Evolutionary conservation across 2,113 vertebrate genomes (phyloP).

Genomic region (Grantiella picta): DNA sequence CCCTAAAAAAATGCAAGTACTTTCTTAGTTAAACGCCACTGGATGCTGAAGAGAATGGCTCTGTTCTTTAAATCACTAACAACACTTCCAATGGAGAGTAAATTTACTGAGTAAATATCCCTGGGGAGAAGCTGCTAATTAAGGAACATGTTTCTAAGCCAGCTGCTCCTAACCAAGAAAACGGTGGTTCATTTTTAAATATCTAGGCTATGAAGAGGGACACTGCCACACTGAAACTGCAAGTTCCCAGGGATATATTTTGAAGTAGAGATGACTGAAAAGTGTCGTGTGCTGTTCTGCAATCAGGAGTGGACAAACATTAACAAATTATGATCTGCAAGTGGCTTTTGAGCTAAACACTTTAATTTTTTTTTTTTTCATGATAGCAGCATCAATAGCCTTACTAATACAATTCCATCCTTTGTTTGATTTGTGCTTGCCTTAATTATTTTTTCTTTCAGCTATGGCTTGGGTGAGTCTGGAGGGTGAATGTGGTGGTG

Average conservation of each 20-base stretch:
- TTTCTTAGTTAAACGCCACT: neutral
- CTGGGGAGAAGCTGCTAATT: conserved; percentile 64
- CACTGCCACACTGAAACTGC: neutral
- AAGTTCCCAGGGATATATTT: conserved; percentile 11
- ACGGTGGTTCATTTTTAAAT: conserved; percentile 47
- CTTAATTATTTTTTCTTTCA: conserved; percentile 1
- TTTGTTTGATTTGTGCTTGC: neutral
- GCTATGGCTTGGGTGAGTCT: neutral
- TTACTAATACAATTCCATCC: neutral
- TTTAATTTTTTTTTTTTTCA: neutral
- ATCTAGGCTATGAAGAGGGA: neutral
- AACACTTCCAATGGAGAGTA: conserved; percentile 43
- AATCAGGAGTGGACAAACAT: neutral
- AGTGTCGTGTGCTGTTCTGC: neutral
- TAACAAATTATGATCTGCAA: neutral
- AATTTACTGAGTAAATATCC: conserved; percentile 62
- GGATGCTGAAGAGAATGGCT: neutral
- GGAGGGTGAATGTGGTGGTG: neutral
- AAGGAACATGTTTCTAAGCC: conserved; percentile 55
- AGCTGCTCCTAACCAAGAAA: conserved; percentile 48
- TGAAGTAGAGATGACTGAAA: neutral
- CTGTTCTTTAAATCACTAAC: conserved; percentile 38
- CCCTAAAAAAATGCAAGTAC: neutral
- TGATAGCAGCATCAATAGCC: neutral
- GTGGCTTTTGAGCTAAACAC: neutral